These are phyloP conservation scores for Polylopha cassiicola DNA, from an alignment of 2,888 invertebrate species.

Conservation along the genomic window DNA sequence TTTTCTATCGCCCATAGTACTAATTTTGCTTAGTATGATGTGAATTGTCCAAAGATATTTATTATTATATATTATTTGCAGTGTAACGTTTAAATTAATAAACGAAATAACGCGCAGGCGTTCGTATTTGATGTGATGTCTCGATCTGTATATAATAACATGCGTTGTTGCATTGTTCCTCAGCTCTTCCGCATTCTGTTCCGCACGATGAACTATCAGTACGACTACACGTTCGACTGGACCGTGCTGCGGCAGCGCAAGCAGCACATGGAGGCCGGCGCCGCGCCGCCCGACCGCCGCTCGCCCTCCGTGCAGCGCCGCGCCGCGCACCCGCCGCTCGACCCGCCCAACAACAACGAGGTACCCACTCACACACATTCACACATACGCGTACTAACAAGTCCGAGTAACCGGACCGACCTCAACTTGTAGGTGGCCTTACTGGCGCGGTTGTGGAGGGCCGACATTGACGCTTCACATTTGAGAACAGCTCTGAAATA, in stretches of 20 bases:
- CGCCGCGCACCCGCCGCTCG: slow-evolving; percentile 57
- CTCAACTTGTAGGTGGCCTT: not conserved
- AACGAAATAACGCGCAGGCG: no score
- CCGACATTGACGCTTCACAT: no score
- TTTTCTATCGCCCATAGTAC: no score
- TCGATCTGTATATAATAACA: no score
- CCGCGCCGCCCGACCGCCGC: slow-evolving; percentile 60
- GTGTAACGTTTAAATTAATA: no score
- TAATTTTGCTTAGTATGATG: no score
- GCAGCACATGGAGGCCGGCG: slow-evolving; percentile 64
- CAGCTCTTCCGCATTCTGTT: slow-evolving; percentile 97
- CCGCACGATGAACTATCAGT: slow-evolving; percentile 99
- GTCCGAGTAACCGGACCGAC: slow-evolving; percentile 6
- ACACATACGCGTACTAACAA: slow-evolving; percentile 3
- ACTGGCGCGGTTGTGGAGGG: no score
- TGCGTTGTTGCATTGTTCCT: no score
- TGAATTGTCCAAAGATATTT: no score
- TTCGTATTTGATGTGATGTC: no score
- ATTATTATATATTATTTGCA: no score
- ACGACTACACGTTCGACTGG: slow-evolving; percentile 99
- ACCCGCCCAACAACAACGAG: slow-evolving; percentile 67
- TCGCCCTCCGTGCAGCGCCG: slow-evolving; percentile 68
- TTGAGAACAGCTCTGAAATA: no score
- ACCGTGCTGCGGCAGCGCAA: slow-evolving; percentile 97
- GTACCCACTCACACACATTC: slow-evolving; percentile 29